These are phyloP conservation scores for Epinotia ramella DNA, from an alignment of 2,888 invertebrate genomes.

Conservation along the genomic window DNA sequence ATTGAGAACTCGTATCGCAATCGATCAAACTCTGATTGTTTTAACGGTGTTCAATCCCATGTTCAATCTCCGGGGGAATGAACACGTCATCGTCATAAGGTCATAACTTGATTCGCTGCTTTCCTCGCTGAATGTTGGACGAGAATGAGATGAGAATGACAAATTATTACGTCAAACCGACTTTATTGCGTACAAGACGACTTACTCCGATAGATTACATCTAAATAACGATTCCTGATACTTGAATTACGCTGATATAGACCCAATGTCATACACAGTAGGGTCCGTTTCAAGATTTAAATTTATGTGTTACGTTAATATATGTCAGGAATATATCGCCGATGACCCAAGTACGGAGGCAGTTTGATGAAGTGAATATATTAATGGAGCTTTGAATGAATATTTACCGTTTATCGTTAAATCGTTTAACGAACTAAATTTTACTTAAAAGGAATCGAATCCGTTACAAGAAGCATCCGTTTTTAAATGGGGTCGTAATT, in stretches of 20 bases:
- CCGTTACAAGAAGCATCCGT: neutral
- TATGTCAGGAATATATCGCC: slow-evolving; percentile 9
- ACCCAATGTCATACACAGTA: slow-evolving; percentile 1
- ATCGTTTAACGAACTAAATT: neutral
- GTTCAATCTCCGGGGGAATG: slow-evolving; percentile 38
- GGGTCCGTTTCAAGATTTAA: neutral
- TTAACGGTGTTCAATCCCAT: slow-evolving; percentile 35
- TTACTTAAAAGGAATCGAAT: slow-evolving; percentile 11
- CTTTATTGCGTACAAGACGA: slow-evolving; percentile 38
- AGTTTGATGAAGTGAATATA: slow-evolving; percentile 38
- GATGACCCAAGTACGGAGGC: slow-evolving; percentile 27
- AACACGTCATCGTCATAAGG: slow-evolving; percentile 24
- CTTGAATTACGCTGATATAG: slow-evolving; percentile 9
- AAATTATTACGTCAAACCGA: slow-evolving; percentile 34
- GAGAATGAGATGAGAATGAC: slow-evolving; percentile 12
- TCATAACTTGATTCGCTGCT: slow-evolving; percentile 23
- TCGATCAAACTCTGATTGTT: slow-evolving; percentile 40
- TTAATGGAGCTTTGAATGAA: slow-evolving; percentile 33
- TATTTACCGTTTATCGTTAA: slow-evolving; percentile 18
- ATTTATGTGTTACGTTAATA: neutral
- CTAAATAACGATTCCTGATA: slow-evolving; percentile 14
- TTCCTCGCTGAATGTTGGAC: slow-evolving; percentile 18
- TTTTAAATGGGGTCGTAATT: neutral
- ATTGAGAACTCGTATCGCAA: slow-evolving; percentile 3
- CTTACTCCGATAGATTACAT: slow-evolving; percentile 36